Base-by-base conservation (phyloP, 2,113 vertebrate species). In the Holacanthus passer region DNA sequence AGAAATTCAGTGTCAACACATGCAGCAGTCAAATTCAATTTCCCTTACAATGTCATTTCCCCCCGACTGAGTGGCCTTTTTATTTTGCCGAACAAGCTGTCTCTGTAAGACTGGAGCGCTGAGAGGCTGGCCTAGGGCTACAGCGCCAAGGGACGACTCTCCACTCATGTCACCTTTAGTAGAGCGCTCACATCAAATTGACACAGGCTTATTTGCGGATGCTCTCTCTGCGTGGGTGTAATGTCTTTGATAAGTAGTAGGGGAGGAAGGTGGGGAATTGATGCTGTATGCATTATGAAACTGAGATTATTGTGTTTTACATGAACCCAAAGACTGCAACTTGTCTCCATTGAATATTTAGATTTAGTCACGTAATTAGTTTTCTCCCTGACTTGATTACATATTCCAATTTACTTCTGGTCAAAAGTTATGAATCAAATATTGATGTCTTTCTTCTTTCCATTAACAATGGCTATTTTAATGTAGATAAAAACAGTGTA, bases 21-120 rank as follows among this genome's bases (percentile, higher is more conserved):
- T 55, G 72, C 41, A 12, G 77, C 83, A 86, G 89, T 91, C 88
- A 80, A 78, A 91, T 83, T 86, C 66, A 88, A 90, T 90, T 92
- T 83, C 63, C 87, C 22, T 75, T 63, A 75, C 80, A 59, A 60
- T 87, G 89, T 93, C 73, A 84, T 81, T 75, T 84, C 66, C 78
- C 52, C 59, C 47, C 11, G n/a, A 48, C 52, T 8, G 81, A 81
- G 84, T 79, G 86, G 86, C 81, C 86, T 87, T 89, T 89, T 77
- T 79, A 63, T 87, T 82, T 82, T 68, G 67, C 47, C 67, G 66
- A 86, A 85, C 82, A 83, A 80, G 75, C 79, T 80, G 73, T 81
- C 76, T 88, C 53, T 83, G 35, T 78, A 14, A 73, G 35, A 74
- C 79, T 45, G 73, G 32, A 82, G 60, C 6, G 67, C 88, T 87